Conservation (phyloP, 1,140 invertebrate genomes). For the Leptinotarsa defecta region DNA sequence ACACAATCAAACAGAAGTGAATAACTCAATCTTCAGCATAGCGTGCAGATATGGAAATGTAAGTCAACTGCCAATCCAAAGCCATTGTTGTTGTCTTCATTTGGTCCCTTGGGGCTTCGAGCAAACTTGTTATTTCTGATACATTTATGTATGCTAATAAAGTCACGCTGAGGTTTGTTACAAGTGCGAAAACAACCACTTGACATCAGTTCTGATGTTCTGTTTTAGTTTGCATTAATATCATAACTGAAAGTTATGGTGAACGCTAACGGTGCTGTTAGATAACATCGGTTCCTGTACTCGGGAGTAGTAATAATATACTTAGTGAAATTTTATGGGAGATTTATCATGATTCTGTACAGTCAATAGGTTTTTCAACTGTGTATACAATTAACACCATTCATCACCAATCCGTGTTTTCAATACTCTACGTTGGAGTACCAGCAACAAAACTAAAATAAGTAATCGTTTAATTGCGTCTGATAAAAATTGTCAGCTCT, state of each 20-base stretch:
- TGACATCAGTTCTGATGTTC: constrained; percentile 27
- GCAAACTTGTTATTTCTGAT: constrained; percentile 35
- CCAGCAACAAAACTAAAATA: too few species aligned
- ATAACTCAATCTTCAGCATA: constrained; percentile 35
- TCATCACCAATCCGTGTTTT: too few species aligned
- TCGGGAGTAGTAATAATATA: not conserved
- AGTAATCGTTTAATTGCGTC: too few species aligned
- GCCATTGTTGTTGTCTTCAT: constrained; percentile 40
- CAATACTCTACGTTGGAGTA: too few species aligned
- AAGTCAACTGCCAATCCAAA: constrained; percentile 38
- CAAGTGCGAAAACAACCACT: constrained; percentile 34
- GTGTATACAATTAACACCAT: too few species aligned
- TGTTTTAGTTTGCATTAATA: not conserved
- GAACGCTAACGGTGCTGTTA: not conserved
- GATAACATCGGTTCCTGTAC: not conserved
- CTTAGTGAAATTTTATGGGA: not conserved
- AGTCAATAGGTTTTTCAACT: too few species aligned
- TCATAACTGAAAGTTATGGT: not conserved
- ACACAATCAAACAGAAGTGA: constrained; percentile 29
- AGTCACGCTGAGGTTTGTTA: constrained; percentile 34
- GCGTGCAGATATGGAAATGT: constrained; percentile 36
- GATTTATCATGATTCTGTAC: too few species aligned
- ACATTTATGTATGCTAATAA: constrained; percentile 40
- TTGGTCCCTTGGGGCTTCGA: constrained; percentile 17
- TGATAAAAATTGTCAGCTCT: too few species aligned